phyloP scores from a whole-genome alignment of 2,888 invertebrate species.

The Oeneis ivallda region DNA sequence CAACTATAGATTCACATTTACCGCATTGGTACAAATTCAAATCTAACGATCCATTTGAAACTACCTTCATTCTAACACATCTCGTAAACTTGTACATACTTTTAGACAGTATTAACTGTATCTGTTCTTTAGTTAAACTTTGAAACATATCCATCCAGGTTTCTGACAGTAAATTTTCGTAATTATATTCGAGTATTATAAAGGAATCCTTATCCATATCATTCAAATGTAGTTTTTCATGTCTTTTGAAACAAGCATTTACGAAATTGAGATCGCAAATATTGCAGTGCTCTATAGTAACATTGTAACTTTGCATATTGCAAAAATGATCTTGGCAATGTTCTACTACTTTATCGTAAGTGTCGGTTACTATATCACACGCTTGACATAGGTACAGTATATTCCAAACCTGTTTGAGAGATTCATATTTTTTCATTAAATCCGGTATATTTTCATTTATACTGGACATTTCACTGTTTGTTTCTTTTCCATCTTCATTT shows the following conservation, averaged over 20 bases:
- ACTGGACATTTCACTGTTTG: not conserved
- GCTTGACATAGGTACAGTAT: conserved; percentile 52
- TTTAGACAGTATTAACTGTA: conserved; percentile 46
- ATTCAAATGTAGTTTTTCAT: conserved; percentile 40
- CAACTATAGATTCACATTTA: conserved; percentile 43
- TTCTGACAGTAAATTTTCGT: conserved; percentile 44
- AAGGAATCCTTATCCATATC: conserved; percentile 43
- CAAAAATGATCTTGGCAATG: conserved; percentile 56
- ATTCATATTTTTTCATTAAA: conserved; percentile 54
- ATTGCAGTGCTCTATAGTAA: conserved; percentile 45
- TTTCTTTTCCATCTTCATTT: not conserved
- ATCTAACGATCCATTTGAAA: conserved; percentile 47
- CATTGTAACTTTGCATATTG: conserved; percentile 40
- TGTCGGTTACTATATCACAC: conserved; percentile 51
- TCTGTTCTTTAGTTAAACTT: conserved; percentile 44
- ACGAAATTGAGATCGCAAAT: conserved; percentile 55
- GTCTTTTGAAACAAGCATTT: conserved; percentile 45
- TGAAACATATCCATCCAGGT: conserved; percentile 54
- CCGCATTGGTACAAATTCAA: conserved; percentile 51
- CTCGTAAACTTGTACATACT: conserved; percentile 49
- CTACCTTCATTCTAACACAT: conserved; percentile 45
- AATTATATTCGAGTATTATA: conserved; percentile 50
- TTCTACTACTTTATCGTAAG: conserved; percentile 56
- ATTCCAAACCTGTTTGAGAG: conserved; percentile 54
- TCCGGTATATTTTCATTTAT: conserved; percentile 42